A percentile compares a stretch with the other conserved stretches of the same genome.
Evolutionary conservation across 2,113 vertebrate genomes (phyloP).

Genomic region (Monarcha castaneiventris): DNA sequence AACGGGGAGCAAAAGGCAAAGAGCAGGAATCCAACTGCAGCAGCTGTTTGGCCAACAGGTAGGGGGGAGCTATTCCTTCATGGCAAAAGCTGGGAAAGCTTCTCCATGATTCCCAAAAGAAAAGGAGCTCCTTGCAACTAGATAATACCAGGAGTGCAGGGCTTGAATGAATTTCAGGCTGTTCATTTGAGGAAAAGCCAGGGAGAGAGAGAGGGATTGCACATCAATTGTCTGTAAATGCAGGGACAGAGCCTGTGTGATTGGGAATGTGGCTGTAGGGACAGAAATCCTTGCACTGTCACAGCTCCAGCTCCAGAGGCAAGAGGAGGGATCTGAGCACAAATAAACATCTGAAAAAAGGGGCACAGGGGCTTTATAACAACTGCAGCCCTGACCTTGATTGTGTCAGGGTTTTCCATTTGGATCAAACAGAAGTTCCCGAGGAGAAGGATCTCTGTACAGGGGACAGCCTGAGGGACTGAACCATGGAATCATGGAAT

Average conservation of each 20-base stretch:
- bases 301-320: neutral
- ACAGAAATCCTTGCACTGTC: neutral
- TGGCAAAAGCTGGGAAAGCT: neutral
- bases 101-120: neutral
- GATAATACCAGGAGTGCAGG: neutral
- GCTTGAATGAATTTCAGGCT: neutral
- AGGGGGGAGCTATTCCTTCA: neutral
- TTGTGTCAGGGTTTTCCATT: neutral
- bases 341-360: neutral
- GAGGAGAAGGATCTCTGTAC: neutral
- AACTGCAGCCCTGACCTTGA: neutral
- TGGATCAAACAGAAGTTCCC: neutral
- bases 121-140: neutral
- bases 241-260: neutral
- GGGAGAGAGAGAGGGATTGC: neutral
- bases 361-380: neutral
- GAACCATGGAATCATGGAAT: neutral
- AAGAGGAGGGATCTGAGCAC: neutral
- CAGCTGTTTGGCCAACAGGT: slow-evolving; percentile 34
- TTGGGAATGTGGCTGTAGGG: neutral
- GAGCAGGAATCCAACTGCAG: neutral
- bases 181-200: neutral
- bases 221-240: neutral
- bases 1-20: neutral
- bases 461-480: neutral